Conservation (phyloP, 2,888 invertebrate genomes). For the Disparrhopalites patrizii region DNA sequence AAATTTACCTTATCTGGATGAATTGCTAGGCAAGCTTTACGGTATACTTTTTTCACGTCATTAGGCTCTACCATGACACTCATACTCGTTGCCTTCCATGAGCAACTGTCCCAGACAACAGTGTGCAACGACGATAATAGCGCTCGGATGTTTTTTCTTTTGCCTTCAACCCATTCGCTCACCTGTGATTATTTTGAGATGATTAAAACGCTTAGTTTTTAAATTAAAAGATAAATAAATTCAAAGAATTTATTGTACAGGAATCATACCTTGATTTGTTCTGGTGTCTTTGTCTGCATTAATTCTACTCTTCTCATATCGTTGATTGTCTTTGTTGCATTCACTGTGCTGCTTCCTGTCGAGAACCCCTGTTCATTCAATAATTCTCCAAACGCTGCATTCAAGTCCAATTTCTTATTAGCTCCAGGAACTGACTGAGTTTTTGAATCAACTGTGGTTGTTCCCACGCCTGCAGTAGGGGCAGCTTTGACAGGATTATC, state of each 20-base stretch:
- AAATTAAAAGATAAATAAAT: background rate
- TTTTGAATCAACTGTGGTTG: background rate
- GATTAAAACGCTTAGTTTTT: constrained; percentile 1
- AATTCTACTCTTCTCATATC: constrained; percentile 43
- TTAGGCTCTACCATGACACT: constrained; percentile 83
- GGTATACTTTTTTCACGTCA: constrained; percentile 93
- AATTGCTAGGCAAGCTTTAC: constrained; percentile 92
- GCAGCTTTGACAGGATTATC: background rate
- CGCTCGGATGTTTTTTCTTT: constrained; percentile 93
- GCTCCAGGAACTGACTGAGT: background rate
- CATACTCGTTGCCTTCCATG: constrained; percentile 94
- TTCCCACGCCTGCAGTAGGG: background rate
- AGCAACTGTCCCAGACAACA: constrained; percentile 86
- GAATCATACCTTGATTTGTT: constrained; percentile 36
- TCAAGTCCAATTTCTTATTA: constrained; percentile 32
- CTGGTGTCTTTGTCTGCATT: constrained; percentile 29
- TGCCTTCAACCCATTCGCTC: constrained; percentile 78
- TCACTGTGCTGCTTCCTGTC: background rate
- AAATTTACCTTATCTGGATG: constrained; percentile 92
- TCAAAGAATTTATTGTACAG: background rate
- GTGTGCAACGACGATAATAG: constrained; percentile 89
- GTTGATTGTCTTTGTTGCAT: constrained; percentile 39
- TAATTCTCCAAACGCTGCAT: constrained; percentile 46
- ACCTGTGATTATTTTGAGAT: constrained; percentile 56
- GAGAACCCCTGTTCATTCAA: constrained; percentile 44